Conservation (phyloP, 2,113 vertebrate genomes). For the Zeus faber region DNA sequence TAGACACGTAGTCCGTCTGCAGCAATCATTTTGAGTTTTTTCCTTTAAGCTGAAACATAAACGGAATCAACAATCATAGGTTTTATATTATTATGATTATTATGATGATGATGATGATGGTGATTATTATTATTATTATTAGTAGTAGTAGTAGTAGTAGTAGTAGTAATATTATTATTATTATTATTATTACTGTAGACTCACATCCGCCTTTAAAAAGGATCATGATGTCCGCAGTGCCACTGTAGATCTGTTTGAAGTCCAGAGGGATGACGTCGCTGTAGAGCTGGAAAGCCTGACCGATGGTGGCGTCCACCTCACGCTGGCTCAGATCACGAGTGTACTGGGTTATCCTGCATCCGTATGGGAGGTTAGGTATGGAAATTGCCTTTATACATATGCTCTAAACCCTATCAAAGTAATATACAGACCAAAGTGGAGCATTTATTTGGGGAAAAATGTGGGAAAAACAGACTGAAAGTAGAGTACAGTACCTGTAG, state of each 20-base stretch:
- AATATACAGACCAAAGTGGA: not conserved
- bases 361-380: not conserved
- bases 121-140: too few relatives aligned
- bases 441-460: not conserved
- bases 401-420: not conserved
- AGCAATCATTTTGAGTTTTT: too few relatives aligned
- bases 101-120: too few relatives aligned
- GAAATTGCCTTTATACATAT: not conserved
- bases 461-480: not conserved
- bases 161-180: too few relatives aligned
- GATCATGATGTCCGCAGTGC: constrained; percentile 72
- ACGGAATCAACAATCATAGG: too few relatives aligned
- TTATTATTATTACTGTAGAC: too few relatives aligned
- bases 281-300: constrained; percentile 68
- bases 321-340: constrained; percentile 54
- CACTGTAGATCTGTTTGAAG: constrained; percentile 62
- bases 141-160: too few relatives aligned
- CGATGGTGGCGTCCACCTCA: constrained; percentile 61
- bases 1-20: too few relatives aligned
- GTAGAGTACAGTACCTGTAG: constrained; percentile 62
- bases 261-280: constrained; percentile 70
- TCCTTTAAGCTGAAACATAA: too few relatives aligned
- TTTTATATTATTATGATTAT: too few relatives aligned
- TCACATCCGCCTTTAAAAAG: constrained; percentile 65
- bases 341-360: constrained; percentile 68